Evolutionary conservation across 2,888 invertebrate species (phyloP), one percentile per base, ranked within the genome.

Genomic region (Allygus modestus): DNA sequence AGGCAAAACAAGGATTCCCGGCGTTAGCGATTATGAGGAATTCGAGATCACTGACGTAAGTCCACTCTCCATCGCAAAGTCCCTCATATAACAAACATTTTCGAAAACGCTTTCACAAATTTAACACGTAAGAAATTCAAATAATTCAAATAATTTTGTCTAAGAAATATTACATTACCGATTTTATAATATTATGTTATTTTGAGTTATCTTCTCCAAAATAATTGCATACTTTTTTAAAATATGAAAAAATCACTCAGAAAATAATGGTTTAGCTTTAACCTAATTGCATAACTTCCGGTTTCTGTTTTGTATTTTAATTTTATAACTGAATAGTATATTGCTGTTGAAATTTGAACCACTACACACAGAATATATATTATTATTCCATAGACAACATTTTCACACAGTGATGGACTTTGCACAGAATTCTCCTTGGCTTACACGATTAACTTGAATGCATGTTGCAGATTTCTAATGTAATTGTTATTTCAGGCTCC

Each of bases 1-100:
- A 93, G 98, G 98, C 92, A 97, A 96, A 93, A 96, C 95, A 90
- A 94, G 95, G 92, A 97, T 98, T 91, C 97, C 97, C 91, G 96
- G 96, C 91, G 95, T 98, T 92, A 97, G 98, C 94, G 98, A 98
- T 93, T 94, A 93, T 89, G 95, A 94, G 91, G 97, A 98, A 92
- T 96, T 97, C 94, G 94, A 94, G 91, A 92, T 93, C 90, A 96
- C 96, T 90, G 95, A 96, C 92, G 96, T 96, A 96, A 96, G 96
- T 96, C 89, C 89, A 41, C 28, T 88, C 85, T 89, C n/a, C 58
- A 23, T 54, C 15, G 43, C 41, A 54, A 37, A 54, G 75, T 81
- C 82, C 65, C 37, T 58, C 82, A 77, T 83, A 46, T 26, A 71
- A 54, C 4, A 54, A 54, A 46, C 12, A 11, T 54, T 28, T 73